A percentile compares a stretch with the other conserved stretches of the same genome.
Conservation (phyloP, 1,140 invertebrate genomes). For the Drosophila persimilis region DNA sequence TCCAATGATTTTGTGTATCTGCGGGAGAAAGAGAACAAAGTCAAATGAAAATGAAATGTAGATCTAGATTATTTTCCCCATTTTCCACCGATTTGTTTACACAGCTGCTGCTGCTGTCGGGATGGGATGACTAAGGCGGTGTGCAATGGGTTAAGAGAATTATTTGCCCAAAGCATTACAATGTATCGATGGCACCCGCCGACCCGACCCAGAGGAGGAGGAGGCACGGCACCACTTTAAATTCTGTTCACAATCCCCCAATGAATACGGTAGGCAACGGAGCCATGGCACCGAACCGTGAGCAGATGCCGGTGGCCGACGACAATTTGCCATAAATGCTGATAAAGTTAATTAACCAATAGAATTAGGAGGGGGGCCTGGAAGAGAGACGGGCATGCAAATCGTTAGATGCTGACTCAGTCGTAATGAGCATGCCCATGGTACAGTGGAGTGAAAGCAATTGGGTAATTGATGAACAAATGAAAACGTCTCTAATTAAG, state of each 20-base stretch:
- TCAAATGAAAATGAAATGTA: not conserved
- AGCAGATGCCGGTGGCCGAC: conserved; percentile 2
- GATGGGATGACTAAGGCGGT: conserved; percentile 35
- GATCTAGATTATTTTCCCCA: too few relatives aligned
- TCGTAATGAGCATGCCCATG: conserved; percentile 44
- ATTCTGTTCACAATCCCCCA: conserved; percentile 52
- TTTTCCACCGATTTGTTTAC: conserved; percentile 50
- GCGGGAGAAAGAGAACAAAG: conserved; percentile 1
- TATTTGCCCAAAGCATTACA: not conserved
- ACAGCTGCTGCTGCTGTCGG: conserved; percentile 48
- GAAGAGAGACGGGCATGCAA: conserved; percentile 35
- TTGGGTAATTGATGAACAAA: conserved; percentile 15
- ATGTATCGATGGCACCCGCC: conserved; percentile 20
- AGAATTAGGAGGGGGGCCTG: conserved; percentile 19
- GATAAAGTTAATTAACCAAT: conserved; percentile 76
- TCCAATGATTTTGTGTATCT: conserved; percentile 98
- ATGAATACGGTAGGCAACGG: conserved; percentile 20
- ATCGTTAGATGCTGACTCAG: conserved; percentile 75
- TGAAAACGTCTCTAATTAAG: conserved; percentile 4
- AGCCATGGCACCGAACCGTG: conserved; percentile 14
- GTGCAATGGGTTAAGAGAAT: not conserved
- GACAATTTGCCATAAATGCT: conserved; percentile 53
- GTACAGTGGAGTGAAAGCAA: conserved; percentile 40
- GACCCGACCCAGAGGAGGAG: not conserved
- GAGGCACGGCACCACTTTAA: conserved; percentile 44